Evolutionary conservation across 2,888 invertebrate genomes (phyloP).

Genomic region (Rhaphigaster nebulosa): DNA sequence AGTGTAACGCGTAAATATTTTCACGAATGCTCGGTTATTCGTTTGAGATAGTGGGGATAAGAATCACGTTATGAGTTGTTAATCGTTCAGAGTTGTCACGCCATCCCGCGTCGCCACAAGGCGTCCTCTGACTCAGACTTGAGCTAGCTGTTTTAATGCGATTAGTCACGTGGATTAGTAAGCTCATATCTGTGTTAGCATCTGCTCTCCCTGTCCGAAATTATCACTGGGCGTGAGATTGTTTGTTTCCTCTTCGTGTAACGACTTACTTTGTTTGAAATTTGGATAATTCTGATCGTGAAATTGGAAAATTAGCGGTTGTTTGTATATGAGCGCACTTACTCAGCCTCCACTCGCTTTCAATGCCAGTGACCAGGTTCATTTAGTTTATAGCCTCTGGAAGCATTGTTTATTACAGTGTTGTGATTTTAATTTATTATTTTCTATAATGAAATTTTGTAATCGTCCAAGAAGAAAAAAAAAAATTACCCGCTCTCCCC

Average conservation of each 20-base stretch:
- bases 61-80: neutral
- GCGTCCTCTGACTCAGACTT: neutral
- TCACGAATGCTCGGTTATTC: neutral
- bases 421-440: too few relatives aligned
- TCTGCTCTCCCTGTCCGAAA: neutral
- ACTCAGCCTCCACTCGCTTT: too few relatives aligned
- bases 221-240: neutral
- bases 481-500: too few relatives aligned
- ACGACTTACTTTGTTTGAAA: neutral
- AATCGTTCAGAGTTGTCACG: neutral
- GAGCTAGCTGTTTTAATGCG: neutral
- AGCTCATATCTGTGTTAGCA: neutral
- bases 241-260: neutral
- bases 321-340: too few relatives aligned
- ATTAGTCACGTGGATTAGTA: conserved; percentile 16
- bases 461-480: too few relatives aligned
- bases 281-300: neutral
- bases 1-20: neutral
- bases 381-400: too few relatives aligned
- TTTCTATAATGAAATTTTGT: too few relatives aligned
- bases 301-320: too few relatives aligned
- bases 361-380: too few relatives aligned
- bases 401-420: too few relatives aligned
- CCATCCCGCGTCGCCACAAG: neutral
- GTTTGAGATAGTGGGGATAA: neutral